A percentile compares a stretch with the other conserved stretches of the same genome.
These are phyloP conservation scores for Drosophila antonietae DNA, from an alignment of 2,888 invertebrate species.

Conservation along the genomic window DNA sequence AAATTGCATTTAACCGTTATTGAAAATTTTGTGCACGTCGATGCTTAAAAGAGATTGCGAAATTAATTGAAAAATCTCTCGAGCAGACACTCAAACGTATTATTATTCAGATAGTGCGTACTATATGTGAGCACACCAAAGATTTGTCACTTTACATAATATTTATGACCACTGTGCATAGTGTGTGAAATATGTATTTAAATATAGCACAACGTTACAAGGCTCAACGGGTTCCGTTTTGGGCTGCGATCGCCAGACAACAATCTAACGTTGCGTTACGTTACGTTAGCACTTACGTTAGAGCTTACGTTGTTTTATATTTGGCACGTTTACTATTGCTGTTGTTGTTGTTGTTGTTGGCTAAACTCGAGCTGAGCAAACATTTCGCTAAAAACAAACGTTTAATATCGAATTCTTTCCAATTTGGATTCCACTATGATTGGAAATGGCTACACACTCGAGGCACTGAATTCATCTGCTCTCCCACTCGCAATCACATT, in stretches of 20 bases:
- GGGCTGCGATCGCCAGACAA: conserved; percentile 2
- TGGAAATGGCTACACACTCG: conserved; percentile 35
- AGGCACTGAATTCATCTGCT: conserved; percentile 47
- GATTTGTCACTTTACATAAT: conserved; percentile 31
- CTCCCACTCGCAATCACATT: conserved; percentile 15
- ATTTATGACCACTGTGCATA: conserved; percentile 28
- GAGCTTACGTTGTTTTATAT: conserved; percentile 25
- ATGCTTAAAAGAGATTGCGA: conserved; percentile 52
- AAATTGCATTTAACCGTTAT: conserved; percentile 73
- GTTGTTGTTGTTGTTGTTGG: conserved; percentile 18
- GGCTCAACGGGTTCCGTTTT: conserved; percentile 28
- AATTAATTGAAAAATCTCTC: conserved; percentile 66
- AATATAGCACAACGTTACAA: conserved; percentile 26
- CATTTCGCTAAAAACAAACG: conserved; percentile 31
- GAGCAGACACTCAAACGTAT: conserved; percentile 6
- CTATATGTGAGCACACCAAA: not conserved
- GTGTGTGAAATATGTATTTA: conserved; percentile 19
- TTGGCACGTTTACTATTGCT: conserved; percentile 18
- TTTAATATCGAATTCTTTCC: conserved; percentile 14
- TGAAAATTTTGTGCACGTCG: conserved; percentile 62
- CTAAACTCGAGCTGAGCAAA: conserved; percentile 33
- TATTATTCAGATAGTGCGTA: conserved; percentile 17
- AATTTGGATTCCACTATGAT: conserved; percentile 29
- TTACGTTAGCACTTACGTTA: conserved; percentile 35
- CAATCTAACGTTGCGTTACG: conserved; percentile 14